Base-by-base conservation (phyloP, 2,797 vertebrate genomes). In the Myotis vivesi region DNA sequence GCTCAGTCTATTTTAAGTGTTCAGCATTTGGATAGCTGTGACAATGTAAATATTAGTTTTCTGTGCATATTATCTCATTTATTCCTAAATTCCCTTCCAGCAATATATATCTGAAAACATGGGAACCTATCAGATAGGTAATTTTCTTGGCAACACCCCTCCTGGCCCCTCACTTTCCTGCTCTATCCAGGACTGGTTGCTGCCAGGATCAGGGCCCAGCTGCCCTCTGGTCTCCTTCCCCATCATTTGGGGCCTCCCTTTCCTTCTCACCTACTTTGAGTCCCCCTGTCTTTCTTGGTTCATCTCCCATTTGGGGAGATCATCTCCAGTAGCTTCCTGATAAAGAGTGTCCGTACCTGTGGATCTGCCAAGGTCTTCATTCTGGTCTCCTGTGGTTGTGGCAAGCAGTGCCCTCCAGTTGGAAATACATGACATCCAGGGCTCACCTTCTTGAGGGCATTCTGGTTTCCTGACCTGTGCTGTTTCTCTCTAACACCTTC, bases 381-480 rank as follows among this genome's bases (percentile, higher is more conserved):
- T 59, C 4, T 13, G 8, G 17, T 22, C 36, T 55, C 36, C 30
- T 6, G 2, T 62, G 25, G 9, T 72, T 0, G 10, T 33, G 30
- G 89, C 72, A 55, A 79, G 64, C 20, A 5, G 41, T 11, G 62
- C 41, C 16, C 23, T 81, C 6, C 20, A 33, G 16, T 22, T 23
- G 19, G 49, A 44, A 25, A 49, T 72, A 28, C 41, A 9, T 4
- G 33, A 33, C 57, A 8, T 41, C 57, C 16, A 8, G 53, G 66
- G 28, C 17, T 57, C 38, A 33, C 2, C 13, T 5, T 9, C n/a
- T 72, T 0, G 1, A 16, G 23, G 46, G 38, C 0, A 0, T 49
- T 15, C n/a, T 81, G 19, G 5, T 25, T 55, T 83, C 11, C 38
- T 0, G 0, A 33, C 41, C 51, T 25, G n/a, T 13, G 46, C 68